Evolutionary conservation across 2,797 vertebrate genomes (phyloP).

Genomic region (Fistularia tabacaria): DNA sequence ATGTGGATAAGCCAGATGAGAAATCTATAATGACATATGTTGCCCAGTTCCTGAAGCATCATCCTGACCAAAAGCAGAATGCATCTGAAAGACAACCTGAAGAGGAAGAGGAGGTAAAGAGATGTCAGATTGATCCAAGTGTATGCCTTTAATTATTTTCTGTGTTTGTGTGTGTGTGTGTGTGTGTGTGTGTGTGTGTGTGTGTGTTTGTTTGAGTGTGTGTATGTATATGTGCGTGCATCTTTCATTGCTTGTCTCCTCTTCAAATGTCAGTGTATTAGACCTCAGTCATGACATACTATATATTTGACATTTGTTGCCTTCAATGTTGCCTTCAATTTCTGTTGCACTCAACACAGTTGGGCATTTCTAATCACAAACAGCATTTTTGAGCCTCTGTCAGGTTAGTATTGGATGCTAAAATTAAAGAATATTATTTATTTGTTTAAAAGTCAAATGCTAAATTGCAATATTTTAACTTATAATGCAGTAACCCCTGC

Average conservation of each 20-base stretch:
- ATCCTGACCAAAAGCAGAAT: conserved; percentile 76
- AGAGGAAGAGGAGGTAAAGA: conserved; percentile 85
- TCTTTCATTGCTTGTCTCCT: conserved; percentile 29
- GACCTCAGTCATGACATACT: not conserved
- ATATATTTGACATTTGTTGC: not conserved
- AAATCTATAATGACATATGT: conserved; percentile 99
- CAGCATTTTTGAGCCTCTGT: conserved; percentile 1
- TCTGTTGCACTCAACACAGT: no score
- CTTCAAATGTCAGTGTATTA: conserved; percentile 14
- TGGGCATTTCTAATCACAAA: no score
- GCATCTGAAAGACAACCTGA: conserved; percentile 69
- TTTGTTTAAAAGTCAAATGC: not conserved
- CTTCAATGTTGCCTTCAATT: no score
- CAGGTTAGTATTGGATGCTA: conserved; percentile 1
- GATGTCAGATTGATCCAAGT: conserved; percentile 32
- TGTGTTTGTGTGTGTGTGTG: no score
- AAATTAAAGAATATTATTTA: not conserved
- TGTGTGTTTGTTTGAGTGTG: no score
- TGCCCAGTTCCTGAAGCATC: conserved; percentile 93
- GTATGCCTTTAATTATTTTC: not conserved
- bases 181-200: no score
- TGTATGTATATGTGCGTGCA: conserved; percentile 20
- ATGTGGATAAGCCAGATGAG: conserved; percentile 97
- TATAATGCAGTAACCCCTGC: no score
- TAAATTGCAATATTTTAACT: no score